Conservation (phyloP, 2,113 vertebrate genomes). For the Entosphenus tridentatus region DNA sequence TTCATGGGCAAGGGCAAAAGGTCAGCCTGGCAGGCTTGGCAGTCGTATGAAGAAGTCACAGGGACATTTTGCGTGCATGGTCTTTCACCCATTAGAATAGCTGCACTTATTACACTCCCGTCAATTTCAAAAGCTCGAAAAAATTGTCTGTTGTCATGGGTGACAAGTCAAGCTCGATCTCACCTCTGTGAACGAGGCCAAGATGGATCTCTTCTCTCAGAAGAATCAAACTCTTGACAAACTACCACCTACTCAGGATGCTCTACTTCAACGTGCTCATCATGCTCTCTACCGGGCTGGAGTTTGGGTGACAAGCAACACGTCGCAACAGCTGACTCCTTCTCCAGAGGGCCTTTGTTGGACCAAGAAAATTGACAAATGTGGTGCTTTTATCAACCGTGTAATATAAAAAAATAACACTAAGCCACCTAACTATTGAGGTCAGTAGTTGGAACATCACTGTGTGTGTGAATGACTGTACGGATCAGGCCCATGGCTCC, state of each 20-base stretch:
- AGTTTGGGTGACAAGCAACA: neutral
- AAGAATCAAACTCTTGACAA: neutral
- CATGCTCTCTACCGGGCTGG: neutral
- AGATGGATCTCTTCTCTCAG: neutral
- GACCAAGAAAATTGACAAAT: neutral
- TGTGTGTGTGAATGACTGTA: too few relatives aligned
- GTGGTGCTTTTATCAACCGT: too few relatives aligned
- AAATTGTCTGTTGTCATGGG: neutral
- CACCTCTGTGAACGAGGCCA: neutral
- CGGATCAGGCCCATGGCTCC: too few relatives aligned
- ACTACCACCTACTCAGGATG: neutral
- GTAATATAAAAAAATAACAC: too few relatives aligned
- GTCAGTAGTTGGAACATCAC: too few relatives aligned
- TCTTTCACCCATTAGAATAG: neutral
- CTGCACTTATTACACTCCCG: neutral
- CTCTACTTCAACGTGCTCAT: neutral
- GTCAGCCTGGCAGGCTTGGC: conserved; percentile 1
- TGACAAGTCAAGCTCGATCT: neutral
- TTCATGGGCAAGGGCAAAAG: neutral
- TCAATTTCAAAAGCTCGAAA: neutral
- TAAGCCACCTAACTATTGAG: too few relatives aligned
- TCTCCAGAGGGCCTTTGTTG: neutral
- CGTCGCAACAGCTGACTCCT: neutral
- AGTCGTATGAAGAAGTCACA: neutral
- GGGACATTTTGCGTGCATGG: neutral